Base-by-base conservation (phyloP, 1,140 invertebrate species). In the Mycetomoellerius zeteki region DNA sequence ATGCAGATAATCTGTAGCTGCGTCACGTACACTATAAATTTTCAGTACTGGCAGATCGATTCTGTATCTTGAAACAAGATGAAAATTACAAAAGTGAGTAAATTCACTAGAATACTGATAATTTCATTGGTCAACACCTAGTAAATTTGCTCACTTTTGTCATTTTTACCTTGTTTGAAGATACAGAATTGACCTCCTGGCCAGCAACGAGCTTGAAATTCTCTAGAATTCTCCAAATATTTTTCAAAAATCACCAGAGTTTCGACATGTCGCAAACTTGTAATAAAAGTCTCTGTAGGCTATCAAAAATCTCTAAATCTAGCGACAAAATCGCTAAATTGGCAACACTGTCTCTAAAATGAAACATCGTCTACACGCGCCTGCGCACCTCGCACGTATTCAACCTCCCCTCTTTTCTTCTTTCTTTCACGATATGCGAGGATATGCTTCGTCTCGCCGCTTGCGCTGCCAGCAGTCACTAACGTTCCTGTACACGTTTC, bases 401-500 rank as follows among this genome's bases (percentile, higher is more conserved):
- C 52, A 43, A 27, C 64, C 14, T 62, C 54, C 54, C 72, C 72
- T 71, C 58, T 30, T n/a, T 76, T 54, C 81, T 76, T 54, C 86
- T 37, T 78, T 73, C 47, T 64, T 73, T 62, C 16, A 5, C 1
- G 21, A 19, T 56, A 24, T 27, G 72, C 71, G 60, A 86, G 58
- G 37, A 43, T 43, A 12, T 43, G 27, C 14, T n/a, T 24, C 50
- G 75, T 33, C 75, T 58, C 12, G 43, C 24, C 47, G 47, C 37
- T 82, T 65, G 56, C 7, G 52, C 65, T 56, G 27, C 77, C 67
- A 27, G 37, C 87, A 91, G 89, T 91, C 84, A 85, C 19, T 81
- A 64, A 64, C 88, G 90, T 89, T 58, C 65, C 27, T 73, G 90
- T 84, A 77, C 88, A 58, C 82, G 88, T 71, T 75, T 88, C 75